Conservation (phyloP, 2,888 invertebrate genomes). For the Cryptus viduatorius region DNA sequence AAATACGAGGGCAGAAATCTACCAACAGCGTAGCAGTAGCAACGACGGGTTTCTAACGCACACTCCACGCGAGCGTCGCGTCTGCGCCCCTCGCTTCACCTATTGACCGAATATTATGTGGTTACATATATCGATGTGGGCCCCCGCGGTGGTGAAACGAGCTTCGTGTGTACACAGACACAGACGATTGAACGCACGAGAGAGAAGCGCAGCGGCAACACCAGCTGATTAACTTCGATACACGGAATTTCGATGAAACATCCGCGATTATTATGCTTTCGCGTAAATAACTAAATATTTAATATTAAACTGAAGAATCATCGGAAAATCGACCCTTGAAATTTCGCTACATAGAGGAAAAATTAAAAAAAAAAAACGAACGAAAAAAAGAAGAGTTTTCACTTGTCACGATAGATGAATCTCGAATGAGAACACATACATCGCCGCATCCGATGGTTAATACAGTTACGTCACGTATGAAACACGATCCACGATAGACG, state of each 20-base stretch:
- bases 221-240: conserved; percentile 16
- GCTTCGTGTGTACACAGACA: conserved; percentile 10
- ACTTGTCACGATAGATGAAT: neutral
- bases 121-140: conserved; percentile 61
- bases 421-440: conserved; percentile 6
- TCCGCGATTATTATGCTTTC: neutral
- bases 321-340: neutral
- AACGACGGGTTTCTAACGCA: conserved; percentile 69
- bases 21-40: conserved; percentile 47
- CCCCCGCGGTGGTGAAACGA: conserved; percentile 17
- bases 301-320: neutral
- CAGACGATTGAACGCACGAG: neutral
- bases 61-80: conserved; percentile 76
- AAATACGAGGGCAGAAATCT: conserved; percentile 6
- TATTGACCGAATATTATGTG: conserved; percentile 82
- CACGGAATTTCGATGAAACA: conserved; percentile 4
- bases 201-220: neutral
- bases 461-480: conserved; percentile 6
- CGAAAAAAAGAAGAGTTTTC: neutral
- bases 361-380: neutral
- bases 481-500: neutral
- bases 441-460: neutral
- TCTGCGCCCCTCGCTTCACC: conserved; percentile 82
- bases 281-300: neutral
- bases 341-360: neutral